phyloP scores from a whole-genome alignment of 2,888 invertebrate genomes.

The Standfussiana lucernea region DNA sequence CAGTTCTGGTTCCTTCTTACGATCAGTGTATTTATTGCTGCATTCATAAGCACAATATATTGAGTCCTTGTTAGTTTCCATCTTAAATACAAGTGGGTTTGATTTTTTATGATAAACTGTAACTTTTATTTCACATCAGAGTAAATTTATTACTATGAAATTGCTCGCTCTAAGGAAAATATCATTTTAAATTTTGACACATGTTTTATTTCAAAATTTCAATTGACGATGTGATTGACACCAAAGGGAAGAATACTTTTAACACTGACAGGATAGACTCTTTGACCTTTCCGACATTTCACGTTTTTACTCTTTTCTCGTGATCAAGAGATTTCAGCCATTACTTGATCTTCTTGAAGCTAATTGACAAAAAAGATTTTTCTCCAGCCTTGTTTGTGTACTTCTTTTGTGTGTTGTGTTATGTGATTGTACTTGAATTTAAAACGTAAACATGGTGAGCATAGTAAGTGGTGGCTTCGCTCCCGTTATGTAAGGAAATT shows the following conservation, averaged over 20 bases:
- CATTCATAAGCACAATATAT: neutral
- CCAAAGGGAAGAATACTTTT: no score
- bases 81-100: conserved; percentile 18
- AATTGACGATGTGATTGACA: conserved; percentile 37
- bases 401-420: neutral
- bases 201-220: conserved; percentile 37
- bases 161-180: conserved; percentile 8
- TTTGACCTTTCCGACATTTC: conserved; percentile 16
- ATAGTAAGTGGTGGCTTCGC: no score
- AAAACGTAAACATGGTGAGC: no score
- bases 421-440: no score
- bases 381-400: neutral
- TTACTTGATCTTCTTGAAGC: neutral
- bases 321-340: conserved; percentile 14
- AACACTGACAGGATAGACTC: conserved; percentile 29
- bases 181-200: conserved; percentile 58
- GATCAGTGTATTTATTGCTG: neutral
- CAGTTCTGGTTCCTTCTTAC: conserved; percentile 15
- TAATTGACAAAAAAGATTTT: neutral
- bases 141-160: conserved; percentile 13
- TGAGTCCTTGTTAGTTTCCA: conserved; percentile 11
- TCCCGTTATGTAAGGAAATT: no score
- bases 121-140: conserved; percentile 38
- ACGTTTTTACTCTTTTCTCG: conserved; percentile 4
- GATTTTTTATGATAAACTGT: conserved; percentile 14